A percentile compares a stretch with the other conserved stretches of the same genome.
phyloP scores from a whole-genome alignment of 1,140 invertebrate genomes.

The Polypedilum vanderplanki region DNA sequence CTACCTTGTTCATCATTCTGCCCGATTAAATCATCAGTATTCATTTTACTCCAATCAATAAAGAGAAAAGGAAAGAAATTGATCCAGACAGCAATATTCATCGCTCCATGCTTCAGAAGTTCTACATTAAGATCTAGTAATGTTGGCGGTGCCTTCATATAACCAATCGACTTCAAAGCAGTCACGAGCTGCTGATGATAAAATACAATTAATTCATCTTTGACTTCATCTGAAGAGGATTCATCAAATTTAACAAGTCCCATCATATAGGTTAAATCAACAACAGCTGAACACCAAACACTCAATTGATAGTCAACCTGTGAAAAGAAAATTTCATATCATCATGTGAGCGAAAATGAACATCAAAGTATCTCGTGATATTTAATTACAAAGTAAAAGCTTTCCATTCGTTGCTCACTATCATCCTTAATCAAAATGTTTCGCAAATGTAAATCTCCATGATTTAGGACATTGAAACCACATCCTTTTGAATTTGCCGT shows the following conservation, averaged over 20 bases:
- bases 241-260: background rate
- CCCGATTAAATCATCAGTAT: background rate
- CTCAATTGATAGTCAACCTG: conserved; percentile 7
- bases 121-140: background rate
- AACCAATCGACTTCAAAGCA: background rate
- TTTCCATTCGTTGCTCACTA: background rate
- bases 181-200: conserved; percentile 6
- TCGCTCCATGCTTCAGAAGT: background rate
- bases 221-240: background rate
- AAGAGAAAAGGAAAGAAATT: background rate
- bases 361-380: background rate
- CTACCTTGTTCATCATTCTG: background rate
- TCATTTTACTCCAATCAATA: background rate
- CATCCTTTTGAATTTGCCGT: background rate
- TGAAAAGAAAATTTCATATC: background rate
- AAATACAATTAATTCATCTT: background rate
- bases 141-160: background rate
- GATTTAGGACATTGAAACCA: conserved; percentile 1
- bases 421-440: background rate
- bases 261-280: background rate
- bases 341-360: background rate
- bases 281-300: conserved; percentile 1
- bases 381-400: background rate
- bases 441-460: conserved; percentile 10
- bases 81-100: background rate